Percentiles rank a stretch among this genome's conserved stretches.
These are phyloP conservation scores for Cataglyphis livida DNA, from an alignment of 2,888 invertebrate genomes.

Conservation along the genomic window DNA sequence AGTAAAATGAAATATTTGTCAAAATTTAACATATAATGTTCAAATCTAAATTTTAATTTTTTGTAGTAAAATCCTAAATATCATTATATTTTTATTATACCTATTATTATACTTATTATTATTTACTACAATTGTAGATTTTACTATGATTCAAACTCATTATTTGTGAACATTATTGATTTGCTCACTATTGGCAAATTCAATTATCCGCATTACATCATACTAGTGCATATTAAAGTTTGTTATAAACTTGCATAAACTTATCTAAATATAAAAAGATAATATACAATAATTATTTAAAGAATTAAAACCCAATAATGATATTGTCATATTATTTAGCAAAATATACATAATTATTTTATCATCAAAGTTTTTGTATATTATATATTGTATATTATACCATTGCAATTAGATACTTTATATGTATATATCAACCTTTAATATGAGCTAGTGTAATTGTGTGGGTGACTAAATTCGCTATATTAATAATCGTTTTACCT, in stretches of 20 bases:
- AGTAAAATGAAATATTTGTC: background rate
- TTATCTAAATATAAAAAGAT: too few species aligned
- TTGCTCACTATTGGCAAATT: slow-evolving; percentile 20
- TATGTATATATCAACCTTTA: too few species aligned
- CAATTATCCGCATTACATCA: background rate
- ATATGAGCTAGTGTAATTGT: background rate
- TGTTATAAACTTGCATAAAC: too few species aligned
- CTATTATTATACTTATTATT: background rate
- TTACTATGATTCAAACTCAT: slow-evolving; percentile 10
- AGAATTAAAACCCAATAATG: too few species aligned
- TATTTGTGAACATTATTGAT: slow-evolving; percentile 55
- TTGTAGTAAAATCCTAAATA: background rate
- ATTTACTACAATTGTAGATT: background rate
- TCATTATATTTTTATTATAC: background rate
- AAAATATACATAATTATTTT: too few species aligned
- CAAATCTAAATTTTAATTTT: slow-evolving; percentile 1
- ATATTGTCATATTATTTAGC: too few species aligned
- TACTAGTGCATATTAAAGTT: too few species aligned
- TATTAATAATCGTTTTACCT: slow-evolving; percentile 47
- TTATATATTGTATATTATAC: too few species aligned
- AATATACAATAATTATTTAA: too few species aligned
- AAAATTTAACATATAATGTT: background rate
- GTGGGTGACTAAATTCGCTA: background rate
- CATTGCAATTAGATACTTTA: too few species aligned
- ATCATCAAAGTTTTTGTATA: too few species aligned